phyloP scores from a whole-genome alignment of 2,888 invertebrate species.

The Calliphora vomitoria region DNA sequence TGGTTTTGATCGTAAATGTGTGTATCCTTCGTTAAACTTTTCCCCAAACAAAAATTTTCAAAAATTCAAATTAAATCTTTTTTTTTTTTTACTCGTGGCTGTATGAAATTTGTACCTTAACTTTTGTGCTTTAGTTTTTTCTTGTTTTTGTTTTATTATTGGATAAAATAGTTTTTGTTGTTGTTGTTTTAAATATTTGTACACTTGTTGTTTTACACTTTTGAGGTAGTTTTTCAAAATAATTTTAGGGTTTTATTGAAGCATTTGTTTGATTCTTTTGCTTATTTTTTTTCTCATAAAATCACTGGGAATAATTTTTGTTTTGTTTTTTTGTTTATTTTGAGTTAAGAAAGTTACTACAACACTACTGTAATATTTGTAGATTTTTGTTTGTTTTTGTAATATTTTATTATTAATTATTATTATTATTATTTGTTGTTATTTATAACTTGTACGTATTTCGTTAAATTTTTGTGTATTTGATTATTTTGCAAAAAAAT shows the following conservation, averaged over 20 bases:
- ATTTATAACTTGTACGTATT: slow-evolving; percentile 62
- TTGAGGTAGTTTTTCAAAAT: slow-evolving; percentile 77
- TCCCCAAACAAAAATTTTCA: slow-evolving; percentile 60
- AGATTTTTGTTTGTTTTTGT: neutral
- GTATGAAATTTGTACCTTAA: slow-evolving; percentile 72
- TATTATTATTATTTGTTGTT: slow-evolving; percentile 17
- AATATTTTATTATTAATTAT: slow-evolving; percentile 20
- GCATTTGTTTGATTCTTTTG: slow-evolving; percentile 58
- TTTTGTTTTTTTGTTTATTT: slow-evolving; percentile 27
- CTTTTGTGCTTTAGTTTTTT: slow-evolving; percentile 75
- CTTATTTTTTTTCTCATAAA: slow-evolving; percentile 49
- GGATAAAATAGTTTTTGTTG: slow-evolving; percentile 66
- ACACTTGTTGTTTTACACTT: slow-evolving; percentile 77
- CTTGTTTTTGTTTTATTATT: slow-evolving; percentile 56
- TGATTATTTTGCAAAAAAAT: slow-evolving; percentile 58
- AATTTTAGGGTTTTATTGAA: slow-evolving; percentile 71
- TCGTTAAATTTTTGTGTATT: slow-evolving; percentile 64
- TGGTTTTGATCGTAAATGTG: slow-evolving; percentile 26
- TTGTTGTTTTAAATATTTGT: slow-evolving; percentile 73
- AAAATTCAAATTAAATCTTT: slow-evolving; percentile 48
- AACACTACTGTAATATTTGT: slow-evolving; percentile 44
- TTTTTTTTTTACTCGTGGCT: slow-evolving; percentile 61
- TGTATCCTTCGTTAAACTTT: slow-evolving; percentile 74
- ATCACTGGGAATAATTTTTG: slow-evolving; percentile 57
- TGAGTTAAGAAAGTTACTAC: slow-evolving; percentile 33